phyloP scores from a whole-genome alignment of 1,140 invertebrate genomes.

The Ceratina calcarata region DNA sequence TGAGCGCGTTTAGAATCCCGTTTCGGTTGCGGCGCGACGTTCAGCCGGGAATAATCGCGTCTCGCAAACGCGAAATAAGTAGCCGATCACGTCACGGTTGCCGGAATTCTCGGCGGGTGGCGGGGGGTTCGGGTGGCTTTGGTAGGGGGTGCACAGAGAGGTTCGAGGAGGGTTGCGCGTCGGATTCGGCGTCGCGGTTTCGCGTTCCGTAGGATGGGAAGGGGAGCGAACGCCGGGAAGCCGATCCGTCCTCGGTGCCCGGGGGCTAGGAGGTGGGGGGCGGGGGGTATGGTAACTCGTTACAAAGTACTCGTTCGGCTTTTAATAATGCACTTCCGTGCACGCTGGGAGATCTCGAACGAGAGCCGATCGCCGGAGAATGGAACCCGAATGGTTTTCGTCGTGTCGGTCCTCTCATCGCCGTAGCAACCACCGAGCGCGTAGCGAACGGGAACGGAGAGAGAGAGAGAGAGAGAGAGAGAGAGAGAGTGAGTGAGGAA shows the following conservation, averaged over 20 bases:
- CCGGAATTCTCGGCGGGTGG: neutral
- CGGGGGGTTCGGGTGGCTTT: neutral
- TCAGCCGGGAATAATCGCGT: constrained; percentile 1
- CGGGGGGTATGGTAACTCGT: constrained; percentile 46
- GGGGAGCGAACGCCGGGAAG: neutral
- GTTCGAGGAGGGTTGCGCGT: neutral
- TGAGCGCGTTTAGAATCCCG: no score
- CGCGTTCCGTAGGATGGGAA: neutral
- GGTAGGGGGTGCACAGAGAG: no score
- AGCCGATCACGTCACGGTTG: neutral
- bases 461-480: neutral
- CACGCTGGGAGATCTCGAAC: constrained; percentile 59
- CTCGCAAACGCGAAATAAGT: neutral
- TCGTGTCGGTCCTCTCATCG: constrained; percentile 64
- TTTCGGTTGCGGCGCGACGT: neutral
- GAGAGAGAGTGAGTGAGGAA: neutral
- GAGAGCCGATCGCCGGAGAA: constrained; percentile 58
- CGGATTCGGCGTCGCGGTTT: neutral
- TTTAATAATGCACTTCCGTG: constrained; percentile 72
- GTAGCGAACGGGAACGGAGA: constrained; percentile 11
- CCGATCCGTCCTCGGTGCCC: no score
- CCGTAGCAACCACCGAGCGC: constrained; percentile 70
- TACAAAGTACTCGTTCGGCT: constrained; percentile 68
- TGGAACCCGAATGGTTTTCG: constrained; percentile 64
- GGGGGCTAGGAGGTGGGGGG: constrained; percentile 1